phyloP scores from a whole-genome alignment of 1,140 invertebrate genomes.

The Pissodes strobi region DNA sequence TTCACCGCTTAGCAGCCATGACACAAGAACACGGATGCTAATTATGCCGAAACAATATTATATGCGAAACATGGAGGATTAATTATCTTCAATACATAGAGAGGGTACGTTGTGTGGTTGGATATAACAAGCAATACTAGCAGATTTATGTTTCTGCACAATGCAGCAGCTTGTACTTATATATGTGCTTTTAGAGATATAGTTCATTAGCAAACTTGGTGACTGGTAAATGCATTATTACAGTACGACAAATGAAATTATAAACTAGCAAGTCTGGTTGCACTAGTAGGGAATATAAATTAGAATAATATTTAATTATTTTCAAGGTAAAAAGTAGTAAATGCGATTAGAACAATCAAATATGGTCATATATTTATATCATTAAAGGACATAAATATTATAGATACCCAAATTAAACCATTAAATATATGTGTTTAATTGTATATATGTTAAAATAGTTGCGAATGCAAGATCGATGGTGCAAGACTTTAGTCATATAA shows the following conservation, averaged over 20 bases:
- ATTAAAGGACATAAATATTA: too few species aligned
- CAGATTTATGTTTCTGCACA: constrained; percentile 35
- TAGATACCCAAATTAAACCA: too few species aligned
- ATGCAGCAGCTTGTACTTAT: constrained; percentile 32
- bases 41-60: constrained; percentile 52
- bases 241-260: constrained; percentile 5
- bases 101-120: constrained; percentile 35
- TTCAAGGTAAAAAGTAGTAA: too few species aligned
- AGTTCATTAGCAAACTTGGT: constrained; percentile 31
- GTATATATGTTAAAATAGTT: too few species aligned
- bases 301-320: too few species aligned
- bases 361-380: too few species aligned
- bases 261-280: constrained; percentile 2
- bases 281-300: constrained; percentile 2
- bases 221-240: constrained; percentile 26
- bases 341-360: too few species aligned
- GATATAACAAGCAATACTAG: constrained; percentile 37
- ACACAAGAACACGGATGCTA: constrained; percentile 42
- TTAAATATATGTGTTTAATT: too few species aligned
- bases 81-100: constrained; percentile 48
- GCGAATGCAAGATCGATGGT: too few species aligned
- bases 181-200: constrained; percentile 32
- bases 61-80: constrained; percentile 48
- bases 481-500: too few species aligned
- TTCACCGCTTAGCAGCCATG: constrained; percentile 35